A percentile compares a stretch with the other conserved stretches of the same genome.
phyloP scores from a whole-genome alignment of 2,113 vertebrate species.

The Cryptotis parvus region DNA sequence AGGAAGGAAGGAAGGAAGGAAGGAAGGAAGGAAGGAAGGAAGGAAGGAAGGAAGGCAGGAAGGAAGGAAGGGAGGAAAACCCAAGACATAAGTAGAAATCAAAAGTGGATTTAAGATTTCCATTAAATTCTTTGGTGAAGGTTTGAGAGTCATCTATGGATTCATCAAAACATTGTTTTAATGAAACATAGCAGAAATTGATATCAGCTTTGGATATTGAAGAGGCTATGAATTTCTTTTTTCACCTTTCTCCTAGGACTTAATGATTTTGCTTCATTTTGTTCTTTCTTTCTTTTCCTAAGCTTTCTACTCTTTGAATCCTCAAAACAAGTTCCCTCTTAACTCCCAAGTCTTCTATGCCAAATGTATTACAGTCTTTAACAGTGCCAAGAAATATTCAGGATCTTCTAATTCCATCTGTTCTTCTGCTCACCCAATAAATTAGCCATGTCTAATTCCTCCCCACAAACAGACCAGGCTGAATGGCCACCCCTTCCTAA shows the following conservation, averaged over 20 bases:
- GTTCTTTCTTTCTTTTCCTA: neutral
- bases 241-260: neutral
- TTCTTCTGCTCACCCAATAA: neutral
- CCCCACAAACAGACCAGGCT: neutral
- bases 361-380: neutral
- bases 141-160: neutral
- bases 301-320: slow-evolving; percentile 16
- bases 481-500: neutral
- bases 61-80: no score
- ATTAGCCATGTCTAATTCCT: neutral
- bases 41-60: no score
- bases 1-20: no score
- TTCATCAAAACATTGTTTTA: neutral
- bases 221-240: neutral
- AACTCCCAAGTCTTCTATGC: neutral
- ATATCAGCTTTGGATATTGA: neutral
- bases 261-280: neutral
- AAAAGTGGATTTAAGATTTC: neutral
- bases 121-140: neutral
- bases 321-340: neutral
- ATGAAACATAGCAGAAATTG: neutral
- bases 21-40: no score
- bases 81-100: neutral
- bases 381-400: neutral
- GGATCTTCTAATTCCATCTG: no score